These are phyloP conservation scores for Marmota flaviventris DNA, from an alignment of 2,113 vertebrate species.

Conservation along the genomic window DNA sequence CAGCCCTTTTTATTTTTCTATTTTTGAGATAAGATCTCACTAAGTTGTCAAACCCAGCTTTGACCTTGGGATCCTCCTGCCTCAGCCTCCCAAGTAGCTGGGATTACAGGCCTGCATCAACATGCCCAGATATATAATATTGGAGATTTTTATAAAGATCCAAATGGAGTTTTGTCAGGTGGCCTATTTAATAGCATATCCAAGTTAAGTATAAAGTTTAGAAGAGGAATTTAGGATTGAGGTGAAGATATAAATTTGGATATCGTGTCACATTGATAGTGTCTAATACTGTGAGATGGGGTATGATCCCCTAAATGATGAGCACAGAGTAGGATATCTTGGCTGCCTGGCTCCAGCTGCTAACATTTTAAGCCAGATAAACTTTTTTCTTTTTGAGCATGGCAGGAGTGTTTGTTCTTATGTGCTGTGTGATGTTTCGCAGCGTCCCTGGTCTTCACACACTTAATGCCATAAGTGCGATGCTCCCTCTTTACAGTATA, in stretches of 20 bases:
- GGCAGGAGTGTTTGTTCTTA: neutral
- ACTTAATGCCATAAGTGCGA: neutral
- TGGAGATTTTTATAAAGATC: neutral
- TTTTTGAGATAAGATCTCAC: too few relatives aligned
- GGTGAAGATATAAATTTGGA: neutral
- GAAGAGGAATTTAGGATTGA: slow-evolving; percentile 4
- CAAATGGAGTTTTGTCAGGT: neutral
- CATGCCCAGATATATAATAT: too few relatives aligned
- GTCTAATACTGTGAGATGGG: neutral
- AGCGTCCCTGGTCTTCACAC: neutral
- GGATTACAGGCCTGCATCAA: too few relatives aligned
- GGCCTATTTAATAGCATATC: neutral
- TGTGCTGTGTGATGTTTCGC: neutral
- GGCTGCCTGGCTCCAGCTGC: neutral
- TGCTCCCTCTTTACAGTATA: neutral
- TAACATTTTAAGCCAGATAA: neutral
- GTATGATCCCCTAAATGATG: neutral
- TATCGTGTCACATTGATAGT: neutral
- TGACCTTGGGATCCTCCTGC: too few relatives aligned
- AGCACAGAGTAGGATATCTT: neutral
- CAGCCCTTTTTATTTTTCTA: too few relatives aligned
- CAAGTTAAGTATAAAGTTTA: neutral
- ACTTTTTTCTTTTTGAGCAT: neutral
- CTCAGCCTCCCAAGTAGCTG: too few relatives aligned
- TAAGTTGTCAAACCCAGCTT: too few relatives aligned